These are phyloP conservation scores for Eumerus sabulonum DNA, from an alignment of 2,888 invertebrate genomes.

Conservation along the genomic window DNA sequence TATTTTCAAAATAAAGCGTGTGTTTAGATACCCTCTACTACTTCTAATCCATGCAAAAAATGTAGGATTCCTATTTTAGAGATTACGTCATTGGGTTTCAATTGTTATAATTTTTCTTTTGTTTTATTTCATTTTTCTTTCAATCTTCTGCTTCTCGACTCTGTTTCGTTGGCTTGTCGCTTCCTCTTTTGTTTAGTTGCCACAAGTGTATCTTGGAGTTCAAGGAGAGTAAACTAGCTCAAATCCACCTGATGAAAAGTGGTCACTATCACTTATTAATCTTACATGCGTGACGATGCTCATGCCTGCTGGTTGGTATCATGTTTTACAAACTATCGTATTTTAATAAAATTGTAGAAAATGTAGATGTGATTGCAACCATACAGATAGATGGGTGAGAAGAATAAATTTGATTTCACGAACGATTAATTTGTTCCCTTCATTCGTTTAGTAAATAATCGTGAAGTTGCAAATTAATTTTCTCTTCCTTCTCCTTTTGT, in stretches of 20 bases:
- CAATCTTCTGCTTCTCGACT: not conserved
- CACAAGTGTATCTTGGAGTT: conserved; percentile 38
- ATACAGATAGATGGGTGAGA: conserved; percentile 3
- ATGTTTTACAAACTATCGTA: conserved; percentile 18
- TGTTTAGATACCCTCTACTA: not conserved
- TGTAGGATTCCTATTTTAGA: conserved; percentile 46
- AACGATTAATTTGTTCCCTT: conserved; percentile 25
- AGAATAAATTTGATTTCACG: conserved; percentile 37
- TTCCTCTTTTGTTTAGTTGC: conserved; percentile 22
- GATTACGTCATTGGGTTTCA: conserved; percentile 55
- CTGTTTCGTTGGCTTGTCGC: not conserved
- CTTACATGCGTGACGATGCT: conserved; percentile 57
- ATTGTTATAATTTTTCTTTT: conserved; percentile 12
- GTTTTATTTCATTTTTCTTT: not conserved
- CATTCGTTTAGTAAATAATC: not conserved
- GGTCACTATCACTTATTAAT: conserved; percentile 63
- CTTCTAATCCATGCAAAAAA: conserved; percentile 7
- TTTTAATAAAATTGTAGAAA: conserved; percentile 25
- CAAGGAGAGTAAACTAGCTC: conserved; percentile 44
- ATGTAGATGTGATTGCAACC: conserved; percentile 1
- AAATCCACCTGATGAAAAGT: conserved; percentile 41
- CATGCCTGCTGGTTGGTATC: too few relatives aligned
- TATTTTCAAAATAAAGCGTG: not conserved
- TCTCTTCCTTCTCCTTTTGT: conserved; percentile 13
- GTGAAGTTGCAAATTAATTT: not conserved